phyloP scores from a whole-genome alignment of 2,888 invertebrate genomes.

The Ormyrus thymus region DNA sequence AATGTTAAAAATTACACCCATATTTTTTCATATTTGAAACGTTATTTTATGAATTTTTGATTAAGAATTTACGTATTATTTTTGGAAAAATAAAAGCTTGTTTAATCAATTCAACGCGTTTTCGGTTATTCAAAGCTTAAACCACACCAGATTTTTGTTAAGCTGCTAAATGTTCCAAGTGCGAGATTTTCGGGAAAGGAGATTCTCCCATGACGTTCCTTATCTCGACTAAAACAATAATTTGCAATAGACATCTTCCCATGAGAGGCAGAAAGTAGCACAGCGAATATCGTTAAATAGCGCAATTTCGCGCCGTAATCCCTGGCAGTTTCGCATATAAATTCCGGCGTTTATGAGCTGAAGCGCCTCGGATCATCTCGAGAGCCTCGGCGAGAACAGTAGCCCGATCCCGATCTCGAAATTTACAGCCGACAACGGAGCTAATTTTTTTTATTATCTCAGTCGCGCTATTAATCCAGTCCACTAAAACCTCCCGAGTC shows the following conservation, averaged over 20 bases:
- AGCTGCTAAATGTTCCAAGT: too few relatives aligned
- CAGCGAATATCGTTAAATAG: slow-evolving; percentile 12
- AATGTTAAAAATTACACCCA: too few relatives aligned
- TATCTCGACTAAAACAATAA: neutral
- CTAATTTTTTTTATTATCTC: slow-evolving; percentile 31
- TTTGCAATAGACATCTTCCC: neutral
- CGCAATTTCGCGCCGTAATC: neutral
- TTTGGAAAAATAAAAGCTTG: too few relatives aligned
- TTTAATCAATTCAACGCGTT: too few relatives aligned
- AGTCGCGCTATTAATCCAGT: slow-evolving; percentile 38
- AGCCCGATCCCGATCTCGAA: slow-evolving; percentile 29
- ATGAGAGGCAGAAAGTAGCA: neutral
- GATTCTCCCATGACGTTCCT: neutral
- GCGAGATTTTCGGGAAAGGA: too few relatives aligned
- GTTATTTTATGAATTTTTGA: too few relatives aligned
- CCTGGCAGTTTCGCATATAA: slow-evolving; percentile 19
- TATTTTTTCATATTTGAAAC: too few relatives aligned
- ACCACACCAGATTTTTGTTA: too few relatives aligned
- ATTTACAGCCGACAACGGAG: slow-evolving; percentile 27
- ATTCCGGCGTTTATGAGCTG: slow-evolving; percentile 22
- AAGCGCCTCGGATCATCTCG: too few relatives aligned
- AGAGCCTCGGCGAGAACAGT: slow-evolving; percentile 20
- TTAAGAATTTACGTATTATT: too few relatives aligned
- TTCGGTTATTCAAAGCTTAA: too few relatives aligned
- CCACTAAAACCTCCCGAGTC: slow-evolving; percentile 12